Conservation (phyloP, 2,888 invertebrate genomes). For the Geophilus truncorum region DNA sequence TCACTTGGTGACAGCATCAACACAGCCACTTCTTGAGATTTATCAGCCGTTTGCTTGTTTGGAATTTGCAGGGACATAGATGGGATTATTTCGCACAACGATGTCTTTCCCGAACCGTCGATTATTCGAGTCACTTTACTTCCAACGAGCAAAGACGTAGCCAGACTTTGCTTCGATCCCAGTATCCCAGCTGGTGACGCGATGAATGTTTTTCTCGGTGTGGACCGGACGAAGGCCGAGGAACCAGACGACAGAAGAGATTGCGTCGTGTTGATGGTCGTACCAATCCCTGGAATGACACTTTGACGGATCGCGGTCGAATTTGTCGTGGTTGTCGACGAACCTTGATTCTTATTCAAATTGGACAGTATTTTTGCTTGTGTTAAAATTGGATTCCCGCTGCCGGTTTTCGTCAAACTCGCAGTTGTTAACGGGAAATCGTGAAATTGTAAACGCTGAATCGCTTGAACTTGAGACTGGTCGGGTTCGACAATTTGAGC, state of each 20-base stretch:
- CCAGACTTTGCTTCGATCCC: neutral
- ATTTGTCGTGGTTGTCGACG: slow-evolving; percentile 2
- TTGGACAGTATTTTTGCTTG: slow-evolving; percentile 41
- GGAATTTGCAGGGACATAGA: slow-evolving; percentile 22
- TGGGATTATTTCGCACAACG: neutral
- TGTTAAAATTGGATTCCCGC: slow-evolving; percentile 39
- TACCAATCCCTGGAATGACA: neutral
- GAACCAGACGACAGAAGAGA: slow-evolving; percentile 19
- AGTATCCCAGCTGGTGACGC: neutral
- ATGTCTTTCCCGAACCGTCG: neutral
- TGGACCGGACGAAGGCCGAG: slow-evolving; percentile 29
- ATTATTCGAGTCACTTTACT: neutral
- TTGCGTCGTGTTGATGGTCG: neutral
- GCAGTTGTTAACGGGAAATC: slow-evolving; percentile 45
- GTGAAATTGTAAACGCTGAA: slow-evolving; percentile 45
- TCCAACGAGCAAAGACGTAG: slow-evolving; percentile 21
- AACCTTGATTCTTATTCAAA: slow-evolving; percentile 34
- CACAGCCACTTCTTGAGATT: slow-evolving; percentile 7
- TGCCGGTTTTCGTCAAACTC: slow-evolving; percentile 38
- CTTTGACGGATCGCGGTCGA: slow-evolving; percentile 15
- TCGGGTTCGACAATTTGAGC: slow-evolving; percentile 35
- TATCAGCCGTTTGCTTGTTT: neutral
- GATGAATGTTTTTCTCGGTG: neutral
- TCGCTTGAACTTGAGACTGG: slow-evolving; percentile 42
- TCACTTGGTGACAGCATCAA: neutral